phyloP scores from a whole-genome alignment of 2,113 vertebrate genomes.

The Etheostoma cragini region DNA sequence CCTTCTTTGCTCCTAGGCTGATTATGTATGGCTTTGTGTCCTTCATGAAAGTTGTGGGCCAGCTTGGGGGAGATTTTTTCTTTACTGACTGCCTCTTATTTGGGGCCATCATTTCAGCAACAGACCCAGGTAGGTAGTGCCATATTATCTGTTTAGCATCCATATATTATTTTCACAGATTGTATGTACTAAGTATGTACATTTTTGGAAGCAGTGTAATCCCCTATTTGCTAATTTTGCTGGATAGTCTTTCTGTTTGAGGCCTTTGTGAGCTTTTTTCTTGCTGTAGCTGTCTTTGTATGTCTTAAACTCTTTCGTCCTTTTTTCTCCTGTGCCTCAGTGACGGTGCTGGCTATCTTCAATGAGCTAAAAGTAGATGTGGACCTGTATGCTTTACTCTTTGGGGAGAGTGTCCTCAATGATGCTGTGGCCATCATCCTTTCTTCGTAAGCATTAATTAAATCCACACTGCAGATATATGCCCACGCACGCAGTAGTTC shows the following conservation, averaged over 20 bases:
- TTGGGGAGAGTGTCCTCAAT: conserved; percentile 97
- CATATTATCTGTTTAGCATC: not conserved
- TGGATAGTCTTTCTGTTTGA: not conserved
- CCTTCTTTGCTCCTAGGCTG: conserved; percentile 79
- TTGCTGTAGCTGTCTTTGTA: not conserved
- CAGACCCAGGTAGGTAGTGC: conserved; percentile 90
- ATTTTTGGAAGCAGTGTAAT: not conserved
- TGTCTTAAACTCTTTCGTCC: not conserved
- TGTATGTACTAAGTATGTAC: not conserved
- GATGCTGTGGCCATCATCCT: conserved; percentile 98
- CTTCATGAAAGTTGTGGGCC: conserved; percentile 93
- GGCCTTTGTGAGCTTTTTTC: not conserved
- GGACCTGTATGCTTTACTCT: conserved; percentile 96
- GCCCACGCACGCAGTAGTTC: not conserved
- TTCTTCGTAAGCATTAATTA: conserved; percentile 90
- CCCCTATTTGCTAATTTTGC: not conserved
- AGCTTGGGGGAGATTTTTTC: conserved; percentile 93
- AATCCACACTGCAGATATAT: conserved; percentile 11
- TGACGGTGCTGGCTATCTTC: conserved; percentile 98
- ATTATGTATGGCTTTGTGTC: conserved; percentile 93
- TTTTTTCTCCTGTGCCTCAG: conserved; percentile 75
- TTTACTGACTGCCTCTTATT: conserved; percentile 98
- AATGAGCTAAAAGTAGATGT: conserved; percentile 97
- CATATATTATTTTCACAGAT: not conserved
- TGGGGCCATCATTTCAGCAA: conserved; percentile 96